These are phyloP conservation scores for Cryptophagus acutangulus DNA, from an alignment of 2,888 invertebrate genomes.

Conservation along the genomic window DNA sequence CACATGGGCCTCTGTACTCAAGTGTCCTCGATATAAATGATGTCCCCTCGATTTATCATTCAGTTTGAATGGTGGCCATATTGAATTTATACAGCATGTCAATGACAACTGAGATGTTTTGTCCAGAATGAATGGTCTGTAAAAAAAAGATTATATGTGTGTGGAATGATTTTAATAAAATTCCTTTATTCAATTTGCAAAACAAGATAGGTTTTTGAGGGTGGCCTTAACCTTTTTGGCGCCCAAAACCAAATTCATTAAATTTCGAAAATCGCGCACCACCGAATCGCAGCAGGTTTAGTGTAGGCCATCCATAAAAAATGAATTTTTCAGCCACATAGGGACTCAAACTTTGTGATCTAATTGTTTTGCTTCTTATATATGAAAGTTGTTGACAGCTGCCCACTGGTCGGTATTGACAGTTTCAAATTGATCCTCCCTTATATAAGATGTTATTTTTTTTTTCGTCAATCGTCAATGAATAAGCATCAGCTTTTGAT, in stretches of 20 bases:
- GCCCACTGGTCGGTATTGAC: conserved; percentile 42
- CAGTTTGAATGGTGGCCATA: conserved; percentile 34
- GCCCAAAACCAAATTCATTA: too few species aligned
- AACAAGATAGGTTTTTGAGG: conserved; percentile 1
- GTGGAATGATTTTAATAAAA: conserved; percentile 31
- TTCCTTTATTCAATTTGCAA: conserved; percentile 4
- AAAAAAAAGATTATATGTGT: conserved; percentile 27
- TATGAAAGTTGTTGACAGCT: conserved; percentile 13
- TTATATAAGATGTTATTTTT: conserved; percentile 26
- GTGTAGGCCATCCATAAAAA: too few species aligned
- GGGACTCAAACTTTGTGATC: too few species aligned
- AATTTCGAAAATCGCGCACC: too few species aligned
- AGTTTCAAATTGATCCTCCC: conserved; percentile 36
- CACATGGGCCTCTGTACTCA: conserved; percentile 19
- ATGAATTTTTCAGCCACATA: too few species aligned
- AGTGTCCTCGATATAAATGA: conserved; percentile 31
- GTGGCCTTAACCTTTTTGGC: background rate
- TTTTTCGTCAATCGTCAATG: conserved; percentile 38
- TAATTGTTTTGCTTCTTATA: conserved; percentile 1
- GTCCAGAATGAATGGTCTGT: conserved; percentile 30
- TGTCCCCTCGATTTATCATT: conserved; percentile 38
- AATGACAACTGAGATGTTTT: conserved; percentile 36
- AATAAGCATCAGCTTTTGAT: conserved; percentile 39
- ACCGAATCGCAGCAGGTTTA: too few species aligned
- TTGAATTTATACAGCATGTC: conserved; percentile 36